phyloP scores from a whole-genome alignment of 2,113 vertebrate genomes.

The Microtus oregoni region DNA sequence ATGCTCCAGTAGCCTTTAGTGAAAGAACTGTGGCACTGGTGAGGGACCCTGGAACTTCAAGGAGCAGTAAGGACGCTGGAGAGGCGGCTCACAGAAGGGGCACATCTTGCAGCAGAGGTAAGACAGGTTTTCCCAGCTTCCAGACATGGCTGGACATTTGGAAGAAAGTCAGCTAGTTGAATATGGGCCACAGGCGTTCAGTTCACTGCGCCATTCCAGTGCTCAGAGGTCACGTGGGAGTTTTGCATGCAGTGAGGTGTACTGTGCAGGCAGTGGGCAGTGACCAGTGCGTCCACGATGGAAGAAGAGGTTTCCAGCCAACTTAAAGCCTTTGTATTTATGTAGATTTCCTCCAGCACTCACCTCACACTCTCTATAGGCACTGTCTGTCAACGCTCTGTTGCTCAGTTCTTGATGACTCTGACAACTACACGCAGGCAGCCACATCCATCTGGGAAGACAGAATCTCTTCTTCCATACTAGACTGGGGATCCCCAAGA shows the following conservation, averaged over 20 bases:
- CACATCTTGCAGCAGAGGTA: not conserved
- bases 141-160: not conserved
- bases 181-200: not conserved
- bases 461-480: not conserved
- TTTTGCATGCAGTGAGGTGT: not conserved
- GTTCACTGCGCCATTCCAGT: not conserved
- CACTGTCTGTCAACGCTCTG: not conserved
- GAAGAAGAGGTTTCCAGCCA: not conserved
- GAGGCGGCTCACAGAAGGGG: not conserved
- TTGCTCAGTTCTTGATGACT: not conserved
- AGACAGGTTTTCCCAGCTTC: not conserved
- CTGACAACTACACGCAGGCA: not conserved
- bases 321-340: not conserved
- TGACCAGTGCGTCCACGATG: rapidly evolving
- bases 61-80: not conserved
- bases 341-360: not conserved
- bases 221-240: not conserved
- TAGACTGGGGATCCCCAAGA: not conserved
- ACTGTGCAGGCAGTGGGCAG: not conserved
- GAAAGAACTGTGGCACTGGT: not conserved
- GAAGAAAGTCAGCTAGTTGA: not conserved
- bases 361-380: not conserved
- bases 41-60: not conserved
- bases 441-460: conserved; percentile 17
- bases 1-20: not conserved